These are phyloP conservation scores for Champsocephalus gunnari DNA, from an alignment of 2,797 vertebrate species.

Conservation along the genomic window DNA sequence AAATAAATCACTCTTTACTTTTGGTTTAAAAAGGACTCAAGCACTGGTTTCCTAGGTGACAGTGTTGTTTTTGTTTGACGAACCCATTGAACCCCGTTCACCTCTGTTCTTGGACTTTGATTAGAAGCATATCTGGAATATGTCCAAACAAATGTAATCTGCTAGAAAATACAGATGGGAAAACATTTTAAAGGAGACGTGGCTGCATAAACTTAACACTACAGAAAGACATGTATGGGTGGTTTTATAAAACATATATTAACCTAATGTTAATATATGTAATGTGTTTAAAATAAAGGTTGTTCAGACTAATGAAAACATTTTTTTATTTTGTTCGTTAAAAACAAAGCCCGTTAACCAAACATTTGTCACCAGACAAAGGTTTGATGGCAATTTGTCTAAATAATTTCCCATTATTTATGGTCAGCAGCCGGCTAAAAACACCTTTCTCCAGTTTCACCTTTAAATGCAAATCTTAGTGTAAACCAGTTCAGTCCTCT, in stretches of 20 bases:
- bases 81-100: too few relatives aligned
- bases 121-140: too few relatives aligned
- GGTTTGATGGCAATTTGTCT: not conserved
- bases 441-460: not conserved
- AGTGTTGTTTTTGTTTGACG: too few relatives aligned
- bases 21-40: too few relatives aligned
- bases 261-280: not conserved
- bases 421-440: not conserved
- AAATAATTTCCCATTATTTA: not conserved
- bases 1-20: too few relatives aligned
- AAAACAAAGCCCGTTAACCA: too few relatives aligned
- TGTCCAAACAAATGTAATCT: too few relatives aligned
- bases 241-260: not conserved
- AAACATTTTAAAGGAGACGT: too few relatives aligned
- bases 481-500: not conserved
- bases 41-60: too few relatives aligned
- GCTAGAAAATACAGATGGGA: too few relatives aligned
- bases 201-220: not conserved
- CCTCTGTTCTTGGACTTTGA: too few relatives aligned
- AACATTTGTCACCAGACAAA: not conserved
- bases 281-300: not conserved
- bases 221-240: slow-evolving; percentile 4
- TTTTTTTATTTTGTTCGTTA: too few relatives aligned
- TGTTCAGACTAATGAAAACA: not conserved
- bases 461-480: not conserved